Conservation (phyloP, 2,113 vertebrate species). For the Ceyx cyanopectus region DNA sequence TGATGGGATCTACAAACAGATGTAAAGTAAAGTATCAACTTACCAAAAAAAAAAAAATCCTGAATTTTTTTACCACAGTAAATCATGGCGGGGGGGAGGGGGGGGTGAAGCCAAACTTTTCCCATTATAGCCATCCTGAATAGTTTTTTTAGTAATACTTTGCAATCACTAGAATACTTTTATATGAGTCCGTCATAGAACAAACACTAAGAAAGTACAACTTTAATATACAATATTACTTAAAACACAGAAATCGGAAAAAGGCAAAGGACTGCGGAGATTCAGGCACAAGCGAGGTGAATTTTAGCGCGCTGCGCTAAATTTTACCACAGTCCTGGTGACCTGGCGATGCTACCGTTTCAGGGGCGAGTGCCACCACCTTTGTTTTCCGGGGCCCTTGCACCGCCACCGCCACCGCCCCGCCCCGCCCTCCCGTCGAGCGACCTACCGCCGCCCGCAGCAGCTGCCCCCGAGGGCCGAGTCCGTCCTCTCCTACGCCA, state of each 20-base stretch:
- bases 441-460: not conserved
- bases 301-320: rapidly evolving
- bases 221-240: rapidly evolving
- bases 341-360: rapidly evolving
- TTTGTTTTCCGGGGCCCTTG: not conserved
- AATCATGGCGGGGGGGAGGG: not conserved
- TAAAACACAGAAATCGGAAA: not conserved
- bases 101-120: not conserved
- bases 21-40: not conserved
- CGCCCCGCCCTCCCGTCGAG: not conserved
- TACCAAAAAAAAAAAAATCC: not conserved
- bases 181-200: not conserved
- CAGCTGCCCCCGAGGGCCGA: not conserved
- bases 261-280: not conserved
- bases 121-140: not conserved
- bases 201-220: not conserved
- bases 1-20: not conserved
- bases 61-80: not conserved
- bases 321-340: too few species aligned
- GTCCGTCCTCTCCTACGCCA: not conserved
- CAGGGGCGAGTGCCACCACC: not conserved
- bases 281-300: not conserved
- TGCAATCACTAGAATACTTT: not conserved
- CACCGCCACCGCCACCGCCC: not conserved
- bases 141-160: not conserved